Base-by-base conservation (phyloP, 2,113 vertebrate species). In the Limnothrissa miodon region DNA sequence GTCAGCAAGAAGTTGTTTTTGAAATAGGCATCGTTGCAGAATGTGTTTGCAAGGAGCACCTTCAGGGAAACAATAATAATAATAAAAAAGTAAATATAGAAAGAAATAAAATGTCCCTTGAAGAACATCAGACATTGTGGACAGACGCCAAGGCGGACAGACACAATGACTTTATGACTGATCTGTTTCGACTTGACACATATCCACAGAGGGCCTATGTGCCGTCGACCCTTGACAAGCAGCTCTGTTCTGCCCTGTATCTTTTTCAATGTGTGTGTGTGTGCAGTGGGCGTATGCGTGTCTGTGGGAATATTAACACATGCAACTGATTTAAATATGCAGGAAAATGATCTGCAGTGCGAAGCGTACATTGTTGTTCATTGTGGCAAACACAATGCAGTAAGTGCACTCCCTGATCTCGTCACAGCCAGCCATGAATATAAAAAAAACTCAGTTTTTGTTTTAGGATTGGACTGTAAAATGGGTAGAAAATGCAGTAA, bases 1-100 rank as follows among this genome's bases (percentile, higher is more conserved):
- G 91, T 59, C 90, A 98, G 87, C 87, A 90, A 78, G 84, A 95
- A 97, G 92, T 97, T 96, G 87, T 98, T 99, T 92, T 95, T 95
- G 91, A 95, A 95, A 89, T 92, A 95, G 0, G 95, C 95, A 2
- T 98, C 95, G 0, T 62, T 86, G 89, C 97, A 99, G 93, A 98
- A 98, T 7, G 95, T 96, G 90, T 95, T 96, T 29, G 96, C 90
- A 79, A 99, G 92, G 48, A 98, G 93, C 87, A 98, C 93, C 98
- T 99, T 89, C 10, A 33, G 45, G 44, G 21, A 78, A 82, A 89
- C 51, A 78, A 78, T 62, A 6, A n/a, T 13, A 59, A 56, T 15
- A 15, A 59, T 78, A 42, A 0, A 19, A 80, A 1, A 21, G 33
- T 42, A 51, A 70, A 42, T 42, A 42, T 6, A 1, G 48, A 78